Conservation (phyloP, 2,113 vertebrate species). For the Diadophis punctatus region DNA sequence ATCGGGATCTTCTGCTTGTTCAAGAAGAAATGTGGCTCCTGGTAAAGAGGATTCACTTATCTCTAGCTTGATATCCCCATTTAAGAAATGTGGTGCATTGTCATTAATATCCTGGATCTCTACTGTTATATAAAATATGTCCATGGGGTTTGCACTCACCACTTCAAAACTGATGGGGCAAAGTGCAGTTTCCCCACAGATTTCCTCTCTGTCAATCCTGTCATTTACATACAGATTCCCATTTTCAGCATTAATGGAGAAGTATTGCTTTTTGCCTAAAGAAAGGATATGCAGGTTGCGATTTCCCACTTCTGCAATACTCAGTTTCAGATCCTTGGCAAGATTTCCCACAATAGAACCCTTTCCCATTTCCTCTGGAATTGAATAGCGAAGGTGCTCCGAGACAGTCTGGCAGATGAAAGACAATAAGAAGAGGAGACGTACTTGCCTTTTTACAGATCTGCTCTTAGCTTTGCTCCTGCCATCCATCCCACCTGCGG, state of each 20-base stretch:
- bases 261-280: conserved; percentile 25
- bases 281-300: neutral
- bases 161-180: too few relatives aligned
- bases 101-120: conserved; percentile 40
- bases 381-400: conserved; percentile 72
- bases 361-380: conserved; percentile 71
- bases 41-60: conserved; percentile 51
- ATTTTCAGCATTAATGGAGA: conserved; percentile 46
- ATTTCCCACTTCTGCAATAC: neutral
- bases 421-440: conserved; percentile 32
- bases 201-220: too few relatives aligned
- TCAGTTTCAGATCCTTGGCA: conserved; percentile 71
- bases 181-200: too few relatives aligned
- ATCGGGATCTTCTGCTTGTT: conserved; percentile 61
- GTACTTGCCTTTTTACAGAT: conserved; percentile 44
- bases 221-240: conserved; percentile 9
- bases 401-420: neutral
- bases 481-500: neutral
- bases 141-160: too few relatives aligned
- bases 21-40: conserved; percentile 48
- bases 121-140: conserved; percentile 50
- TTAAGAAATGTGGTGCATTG: conserved; percentile 56
- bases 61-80: conserved; percentile 49
- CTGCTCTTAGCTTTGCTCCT: neutral
- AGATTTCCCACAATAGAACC: conserved; percentile 77